Percentiles rank a stretch among this genome's conserved stretches.
Conservation (phyloP, 2,797 vertebrate genomes). For the Chaunax sp. region DNA sequence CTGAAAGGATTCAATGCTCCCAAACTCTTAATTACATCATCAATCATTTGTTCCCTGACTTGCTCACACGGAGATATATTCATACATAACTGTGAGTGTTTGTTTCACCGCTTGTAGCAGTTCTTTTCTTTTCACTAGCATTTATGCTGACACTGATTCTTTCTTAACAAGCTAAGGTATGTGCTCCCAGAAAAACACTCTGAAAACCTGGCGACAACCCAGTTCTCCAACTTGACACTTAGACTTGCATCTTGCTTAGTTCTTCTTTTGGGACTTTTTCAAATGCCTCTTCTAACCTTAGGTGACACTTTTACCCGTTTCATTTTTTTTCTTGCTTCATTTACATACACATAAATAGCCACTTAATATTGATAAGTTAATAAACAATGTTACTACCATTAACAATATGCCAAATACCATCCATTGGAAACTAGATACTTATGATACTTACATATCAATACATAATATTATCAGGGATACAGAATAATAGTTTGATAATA, state of each 20-base stretch:
- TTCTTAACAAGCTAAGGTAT: slow-evolving; percentile 44
- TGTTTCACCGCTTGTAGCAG: slow-evolving; percentile 22
- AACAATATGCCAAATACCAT: neutral
- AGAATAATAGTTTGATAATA: no score
- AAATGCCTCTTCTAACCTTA: no score
- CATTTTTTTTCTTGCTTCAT: no score
- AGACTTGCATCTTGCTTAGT: slow-evolving; percentile 15
- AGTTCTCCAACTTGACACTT: slow-evolving; percentile 5
- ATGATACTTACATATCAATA: no score
- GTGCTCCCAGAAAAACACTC: slow-evolving; percentile 35
- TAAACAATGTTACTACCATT: no score
- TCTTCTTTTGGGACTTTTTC: slow-evolving; percentile 15
- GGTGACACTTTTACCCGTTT: no score
- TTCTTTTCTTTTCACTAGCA: slow-evolving; percentile 20
- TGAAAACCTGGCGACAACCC: slow-evolving; percentile 34
- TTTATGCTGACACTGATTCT: slow-evolving; percentile 46
- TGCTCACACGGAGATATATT: neutral
- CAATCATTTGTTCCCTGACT: slow-evolving; percentile 20
- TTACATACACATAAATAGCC: neutral
- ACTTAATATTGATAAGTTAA: no score
- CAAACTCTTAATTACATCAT: slow-evolving; percentile 45
- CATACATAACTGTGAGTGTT: slow-evolving; percentile 14
- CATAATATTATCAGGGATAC: no score
- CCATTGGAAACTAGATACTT: neutral
- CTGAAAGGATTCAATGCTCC: slow-evolving; percentile 11